Base-by-base conservation (phyloP, 1,140 invertebrate genomes). In the Anadara kagoshimensis region DNA sequence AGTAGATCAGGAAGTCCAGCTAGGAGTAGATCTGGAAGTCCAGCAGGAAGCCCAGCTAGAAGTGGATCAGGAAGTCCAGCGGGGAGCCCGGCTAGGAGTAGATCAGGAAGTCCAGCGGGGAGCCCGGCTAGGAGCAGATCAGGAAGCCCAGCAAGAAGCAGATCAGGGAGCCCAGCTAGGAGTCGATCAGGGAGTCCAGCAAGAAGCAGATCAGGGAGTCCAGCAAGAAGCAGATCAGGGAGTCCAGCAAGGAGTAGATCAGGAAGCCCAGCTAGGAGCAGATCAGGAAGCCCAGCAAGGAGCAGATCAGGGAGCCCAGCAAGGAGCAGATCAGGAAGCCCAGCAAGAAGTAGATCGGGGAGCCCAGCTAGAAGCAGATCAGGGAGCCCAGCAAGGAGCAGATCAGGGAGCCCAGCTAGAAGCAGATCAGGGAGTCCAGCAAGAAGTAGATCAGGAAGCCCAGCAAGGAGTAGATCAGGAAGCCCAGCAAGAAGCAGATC, bases 11-110 rank as follows among this genome's bases (percentile, higher is more conserved):
- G 69, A 26, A 77, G 73, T n/a, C 62, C 63, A 41, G 70, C 45
- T 57, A 66, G 69, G 10, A 79, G 75, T 58, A 51, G 69, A 67
- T 76, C n/a, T n/a, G n/a, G n/a, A n/a, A n/a, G n/a, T n/a, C n/a
- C n/a, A n/a, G n/a, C 76, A 61, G 63, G 47, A 59, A 69, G 74
- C 65, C 73, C 75, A 47, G 62, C 45, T 58, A 56, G 72, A 41
- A 69, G 57, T 20, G 56, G 63, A n/a, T 57, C 68, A 54, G 72
- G 69, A n/a, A 74, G 73, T 57, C 68, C 80, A 43, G 65, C 59
- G 16, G 54, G 67, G 16, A 62, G 57, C 14, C n/a, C n/a, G n/a
- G n/a, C n/a, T n/a, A n/a, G n/a, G n/a, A n/a, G n/a, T n/a, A 69
- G 58, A 49, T 72, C 54, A 54, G 20, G 64, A 20, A 51, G 41